Conservation (phyloP, 2,113 vertebrate genomes). For the Gopherus flavomarginatus region DNA sequence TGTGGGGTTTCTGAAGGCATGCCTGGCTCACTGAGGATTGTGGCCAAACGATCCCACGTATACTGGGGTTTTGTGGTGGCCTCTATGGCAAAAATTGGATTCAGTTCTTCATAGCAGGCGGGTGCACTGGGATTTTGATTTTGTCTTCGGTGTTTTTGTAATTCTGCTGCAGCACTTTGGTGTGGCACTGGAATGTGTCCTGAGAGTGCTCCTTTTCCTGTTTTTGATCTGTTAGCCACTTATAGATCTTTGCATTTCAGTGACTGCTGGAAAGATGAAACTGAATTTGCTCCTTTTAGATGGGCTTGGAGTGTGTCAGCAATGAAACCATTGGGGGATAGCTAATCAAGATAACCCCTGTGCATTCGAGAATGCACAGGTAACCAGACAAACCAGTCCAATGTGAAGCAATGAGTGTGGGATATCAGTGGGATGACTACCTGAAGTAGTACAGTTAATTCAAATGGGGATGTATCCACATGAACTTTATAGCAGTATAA, state of each 20-base stretch:
- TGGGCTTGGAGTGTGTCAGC: not conserved
- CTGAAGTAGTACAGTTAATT: rapidly evolving
- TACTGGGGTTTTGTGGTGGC: not conserved
- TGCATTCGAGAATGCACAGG: not conserved
- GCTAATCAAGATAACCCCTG: not conserved
- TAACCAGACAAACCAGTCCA: not conserved
- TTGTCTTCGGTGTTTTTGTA: not conserved
- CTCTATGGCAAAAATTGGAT: not conserved
- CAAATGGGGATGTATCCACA: not conserved
- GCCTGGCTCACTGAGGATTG: not conserved
- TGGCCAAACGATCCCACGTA: not conserved
- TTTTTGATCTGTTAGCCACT: not conserved
- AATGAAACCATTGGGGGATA: not conserved
- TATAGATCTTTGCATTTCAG: not conserved
- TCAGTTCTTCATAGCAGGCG: no score
- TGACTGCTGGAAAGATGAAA: not conserved
- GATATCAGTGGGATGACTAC: not conserved
- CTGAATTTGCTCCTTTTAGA: not conserved
- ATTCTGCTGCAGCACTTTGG: not conserved
- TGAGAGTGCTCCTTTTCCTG: not conserved
- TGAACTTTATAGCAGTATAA: not conserved
- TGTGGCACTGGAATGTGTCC: not conserved
- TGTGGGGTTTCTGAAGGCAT: not conserved
- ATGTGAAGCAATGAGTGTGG: not conserved
- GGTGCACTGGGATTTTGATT: not conserved